Evolutionary conservation across 92 coral and sea anemone species (phyloP).

Genomic region (Porites divaricata): DNA sequence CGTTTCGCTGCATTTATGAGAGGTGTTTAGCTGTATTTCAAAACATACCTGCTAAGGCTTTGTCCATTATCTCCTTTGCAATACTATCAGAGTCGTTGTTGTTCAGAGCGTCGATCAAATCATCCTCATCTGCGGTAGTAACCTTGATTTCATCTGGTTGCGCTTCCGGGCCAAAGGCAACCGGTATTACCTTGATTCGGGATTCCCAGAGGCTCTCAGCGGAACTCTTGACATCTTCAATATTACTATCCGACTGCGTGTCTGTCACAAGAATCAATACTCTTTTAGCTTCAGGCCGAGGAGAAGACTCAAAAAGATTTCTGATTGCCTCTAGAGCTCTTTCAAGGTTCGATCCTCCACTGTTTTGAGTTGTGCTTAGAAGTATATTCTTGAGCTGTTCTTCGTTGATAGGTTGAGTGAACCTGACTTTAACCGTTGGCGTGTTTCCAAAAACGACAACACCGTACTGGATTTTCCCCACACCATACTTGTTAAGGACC

Average conservation of each 20-base stretch:
- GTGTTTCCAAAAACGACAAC: conserved; percentile 78
- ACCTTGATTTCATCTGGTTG: conserved; percentile 40
- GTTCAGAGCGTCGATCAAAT: conserved; percentile 45
- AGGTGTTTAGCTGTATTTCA: background rate
- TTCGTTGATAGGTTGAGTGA: conserved; percentile 50
- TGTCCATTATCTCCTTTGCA: conserved; percentile 62
- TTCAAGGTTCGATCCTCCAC: conserved; percentile 69
- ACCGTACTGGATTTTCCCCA: conserved; percentile 73
- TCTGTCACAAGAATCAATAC: conserved; percentile 85
- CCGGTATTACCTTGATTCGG: conserved; percentile 64
- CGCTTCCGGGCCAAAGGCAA: conserved; percentile 67
- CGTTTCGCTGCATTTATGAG: too few species aligned
- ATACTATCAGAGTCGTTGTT: conserved; percentile 32
- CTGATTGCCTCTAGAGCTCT: conserved; percentile 66
- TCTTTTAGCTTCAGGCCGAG: conserved; percentile 73
- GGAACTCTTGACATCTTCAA: conserved; percentile 38
- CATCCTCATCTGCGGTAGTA: conserved; percentile 39
- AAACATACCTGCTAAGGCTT: conserved; percentile 39
- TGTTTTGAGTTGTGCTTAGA: conserved; percentile 32
- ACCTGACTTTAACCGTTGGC: conserved; percentile 54
- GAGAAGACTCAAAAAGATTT: conserved; percentile 64
- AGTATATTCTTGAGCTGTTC: conserved; percentile 37
- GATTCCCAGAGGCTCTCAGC: conserved; percentile 49
- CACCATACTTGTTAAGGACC: conserved; percentile 68
- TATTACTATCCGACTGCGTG: conserved; percentile 55